phyloP scores from a whole-genome alignment of 2,888 invertebrate species.

The Lithophane semibrunnea region DNA sequence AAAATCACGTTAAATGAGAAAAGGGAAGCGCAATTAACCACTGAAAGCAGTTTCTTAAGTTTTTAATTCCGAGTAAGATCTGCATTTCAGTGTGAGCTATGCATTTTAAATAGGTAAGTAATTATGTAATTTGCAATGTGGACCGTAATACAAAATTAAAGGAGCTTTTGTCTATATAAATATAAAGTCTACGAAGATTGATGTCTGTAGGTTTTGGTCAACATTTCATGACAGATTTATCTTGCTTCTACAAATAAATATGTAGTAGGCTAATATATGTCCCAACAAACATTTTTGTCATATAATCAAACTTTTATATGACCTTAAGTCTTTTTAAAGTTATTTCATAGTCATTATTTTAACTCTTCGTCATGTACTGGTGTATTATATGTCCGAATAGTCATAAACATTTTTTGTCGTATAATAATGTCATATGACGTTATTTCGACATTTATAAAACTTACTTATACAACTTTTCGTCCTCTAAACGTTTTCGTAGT shows the following conservation, averaged over 20 bases:
- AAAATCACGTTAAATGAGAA: conserved; percentile 16
- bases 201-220: neutral
- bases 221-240: neutral
- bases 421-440: too few relatives aligned
- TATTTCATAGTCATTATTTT: too few relatives aligned
- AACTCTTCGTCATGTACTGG: too few relatives aligned
- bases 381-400: too few relatives aligned
- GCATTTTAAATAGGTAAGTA: conserved; percentile 5
- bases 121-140: neutral
- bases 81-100: conserved; percentile 7
- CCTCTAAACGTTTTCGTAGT: too few relatives aligned
- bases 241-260: neutral
- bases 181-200: neutral
- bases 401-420: too few relatives aligned
- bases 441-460: too few relatives aligned
- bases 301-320: too few relatives aligned
- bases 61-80: conserved; percentile 32
- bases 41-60: conserved; percentile 21
- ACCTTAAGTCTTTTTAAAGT: too few relatives aligned
- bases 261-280: too few relatives aligned
- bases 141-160: neutral
- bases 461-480: too few relatives aligned
- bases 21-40: conserved; percentile 16
- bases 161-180: neutral
- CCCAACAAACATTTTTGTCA: too few relatives aligned